These are phyloP conservation scores for Geopemphigus sp. DNA, from an alignment of 1,140 invertebrate genomes.

Conservation along the genomic window DNA sequence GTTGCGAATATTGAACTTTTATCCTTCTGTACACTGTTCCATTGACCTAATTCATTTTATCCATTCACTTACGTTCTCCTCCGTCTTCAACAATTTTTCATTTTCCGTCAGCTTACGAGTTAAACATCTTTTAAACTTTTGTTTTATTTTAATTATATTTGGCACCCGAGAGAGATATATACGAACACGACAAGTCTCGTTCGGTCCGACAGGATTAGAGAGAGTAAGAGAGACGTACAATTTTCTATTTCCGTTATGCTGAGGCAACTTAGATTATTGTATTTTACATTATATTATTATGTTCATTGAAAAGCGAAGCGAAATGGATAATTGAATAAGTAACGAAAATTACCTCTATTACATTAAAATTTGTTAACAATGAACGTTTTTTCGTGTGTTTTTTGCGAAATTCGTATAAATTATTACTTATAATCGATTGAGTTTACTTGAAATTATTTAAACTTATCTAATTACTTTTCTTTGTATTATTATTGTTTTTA, in stretches of 20 bases:
- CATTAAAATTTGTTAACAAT: background rate
- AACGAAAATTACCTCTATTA: background rate
- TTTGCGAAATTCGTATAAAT: too few relatives aligned
- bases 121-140: slow-evolving; percentile 26
- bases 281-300: background rate
- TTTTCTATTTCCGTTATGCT: slow-evolving; percentile 22
- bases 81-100: background rate
- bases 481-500: background rate
- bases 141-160: slow-evolving; percentile 30
- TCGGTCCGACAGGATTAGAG: background rate
- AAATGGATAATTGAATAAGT: background rate
- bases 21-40: background rate
- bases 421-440: too few relatives aligned
- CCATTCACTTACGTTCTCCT: background rate
- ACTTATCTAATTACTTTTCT: background rate
- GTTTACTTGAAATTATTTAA: too few relatives aligned
- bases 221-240: background rate
- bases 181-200: background rate
- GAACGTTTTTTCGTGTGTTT: background rate
- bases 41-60: slow-evolving; percentile 35
- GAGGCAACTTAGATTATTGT: background rate
- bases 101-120: background rate
- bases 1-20: slow-evolving; percentile 33
- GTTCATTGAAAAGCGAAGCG: background rate
- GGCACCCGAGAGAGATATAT: background rate